Percentiles rank a stretch among this genome's conserved stretches.
Evolutionary conservation across 2,113 vertebrate genomes (phyloP).

Genomic region (Apaloderma vittatum): DNA sequence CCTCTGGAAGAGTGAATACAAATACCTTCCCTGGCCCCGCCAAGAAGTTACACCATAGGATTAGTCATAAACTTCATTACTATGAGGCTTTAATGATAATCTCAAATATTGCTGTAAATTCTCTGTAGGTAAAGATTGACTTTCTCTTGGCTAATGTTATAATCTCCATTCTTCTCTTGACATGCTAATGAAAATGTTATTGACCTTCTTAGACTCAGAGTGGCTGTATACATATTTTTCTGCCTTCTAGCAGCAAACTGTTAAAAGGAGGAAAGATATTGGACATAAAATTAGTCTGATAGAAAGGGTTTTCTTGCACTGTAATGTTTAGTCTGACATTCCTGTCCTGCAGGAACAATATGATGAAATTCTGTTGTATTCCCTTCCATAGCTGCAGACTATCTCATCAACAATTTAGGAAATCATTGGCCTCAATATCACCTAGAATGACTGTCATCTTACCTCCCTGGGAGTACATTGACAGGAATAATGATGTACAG

Average conservation of each 20-base stretch:
- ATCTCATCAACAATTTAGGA: neutral
- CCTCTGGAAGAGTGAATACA: neutral
- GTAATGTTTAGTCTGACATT: neutral
- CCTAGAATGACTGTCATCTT: slow-evolving; percentile 48
- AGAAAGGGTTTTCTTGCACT: neutral
- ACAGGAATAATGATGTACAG: slow-evolving; percentile 67
- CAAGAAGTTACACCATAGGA: neutral
- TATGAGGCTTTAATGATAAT: neutral
- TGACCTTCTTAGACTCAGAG: neutral
- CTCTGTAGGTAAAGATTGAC: neutral
- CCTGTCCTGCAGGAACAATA: neutral
- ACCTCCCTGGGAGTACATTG: slow-evolving; percentile 38
- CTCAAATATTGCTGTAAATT: neutral
- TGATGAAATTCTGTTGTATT: neutral
- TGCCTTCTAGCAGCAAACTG: neutral
- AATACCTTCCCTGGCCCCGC: neutral
- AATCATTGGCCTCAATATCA: slow-evolving; percentile 14
- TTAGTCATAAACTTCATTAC: neutral
- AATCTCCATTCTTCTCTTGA: neutral
- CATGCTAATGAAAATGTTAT: neutral
- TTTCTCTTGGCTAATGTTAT: neutral
- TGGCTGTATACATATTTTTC: neutral
- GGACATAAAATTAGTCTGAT: neutral
- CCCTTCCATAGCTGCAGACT: neutral
- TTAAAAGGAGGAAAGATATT: neutral